Conservation (phyloP, 1,140 invertebrate species). For the Trichomalopsis sarcophagae region DNA sequence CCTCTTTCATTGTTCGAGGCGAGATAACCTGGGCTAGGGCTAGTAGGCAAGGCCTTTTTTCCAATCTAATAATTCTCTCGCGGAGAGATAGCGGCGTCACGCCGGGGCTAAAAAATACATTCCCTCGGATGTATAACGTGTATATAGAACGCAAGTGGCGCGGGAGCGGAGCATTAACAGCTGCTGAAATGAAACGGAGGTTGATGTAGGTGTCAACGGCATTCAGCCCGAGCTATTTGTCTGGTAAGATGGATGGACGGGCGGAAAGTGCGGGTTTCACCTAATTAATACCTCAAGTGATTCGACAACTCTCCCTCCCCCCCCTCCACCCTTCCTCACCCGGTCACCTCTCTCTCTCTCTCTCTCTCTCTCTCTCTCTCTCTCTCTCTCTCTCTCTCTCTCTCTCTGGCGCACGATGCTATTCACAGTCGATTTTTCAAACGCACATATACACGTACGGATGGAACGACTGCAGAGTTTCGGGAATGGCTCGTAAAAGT, state of each 20-base stretch:
- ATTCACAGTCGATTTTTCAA: background rate
- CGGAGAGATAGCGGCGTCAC: background rate
- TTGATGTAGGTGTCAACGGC: background rate
- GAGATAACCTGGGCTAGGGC: background rate
- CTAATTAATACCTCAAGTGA: slow-evolving; percentile 13
- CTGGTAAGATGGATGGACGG: background rate
- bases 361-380: too few relatives aligned
- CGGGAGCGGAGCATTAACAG: background rate
- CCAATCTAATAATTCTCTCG: background rate
- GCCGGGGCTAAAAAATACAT: background rate
- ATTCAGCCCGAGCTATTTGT: background rate
- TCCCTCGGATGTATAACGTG: background rate
- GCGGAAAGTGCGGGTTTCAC: background rate
- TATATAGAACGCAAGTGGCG: background rate
- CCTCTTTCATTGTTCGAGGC: background rate
- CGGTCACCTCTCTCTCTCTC: too few relatives aligned
- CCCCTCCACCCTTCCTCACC: too few relatives aligned
- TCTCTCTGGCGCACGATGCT: too few relatives aligned
- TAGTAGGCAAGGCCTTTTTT: background rate
- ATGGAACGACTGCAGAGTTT: background rate
- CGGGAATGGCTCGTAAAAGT: slow-evolving; percentile 5
- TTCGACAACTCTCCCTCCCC: background rate
- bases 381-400: too few relatives aligned
- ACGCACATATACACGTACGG: background rate
- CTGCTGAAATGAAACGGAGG: background rate